phyloP scores from a whole-genome alignment of 2,113 vertebrate species.

The Caranx melampygus region DNA sequence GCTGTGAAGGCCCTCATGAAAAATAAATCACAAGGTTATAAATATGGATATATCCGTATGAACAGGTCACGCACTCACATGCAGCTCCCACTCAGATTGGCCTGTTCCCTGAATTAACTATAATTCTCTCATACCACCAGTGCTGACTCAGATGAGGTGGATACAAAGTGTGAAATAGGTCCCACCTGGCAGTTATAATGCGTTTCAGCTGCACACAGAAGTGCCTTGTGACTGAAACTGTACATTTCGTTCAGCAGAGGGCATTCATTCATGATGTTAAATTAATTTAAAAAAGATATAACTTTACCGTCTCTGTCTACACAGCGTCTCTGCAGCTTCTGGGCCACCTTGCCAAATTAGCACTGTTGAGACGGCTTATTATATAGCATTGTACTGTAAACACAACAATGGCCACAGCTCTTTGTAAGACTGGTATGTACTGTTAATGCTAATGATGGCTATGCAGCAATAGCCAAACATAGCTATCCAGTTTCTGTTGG shows the following conservation, averaged over 20 bases:
- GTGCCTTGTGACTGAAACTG: constrained; percentile 2
- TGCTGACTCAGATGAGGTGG: constrained; percentile 47
- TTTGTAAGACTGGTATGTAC: no score
- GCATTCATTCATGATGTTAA: background rate
- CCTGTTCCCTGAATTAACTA: constrained; percentile 36
- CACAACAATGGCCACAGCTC: no score
- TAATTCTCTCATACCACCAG: constrained; percentile 34
- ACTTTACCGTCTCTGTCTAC: no score
- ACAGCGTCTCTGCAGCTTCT: no score
- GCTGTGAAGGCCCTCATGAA: constrained; percentile 39
- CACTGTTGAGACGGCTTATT: no score
- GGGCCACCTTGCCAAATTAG: no score
- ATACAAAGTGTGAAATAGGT: constrained; percentile 9
- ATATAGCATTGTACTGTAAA: no score
- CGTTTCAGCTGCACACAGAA: background rate
- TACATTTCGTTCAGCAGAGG: constrained; percentile 13
- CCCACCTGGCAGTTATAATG: background rate
- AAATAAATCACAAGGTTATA: constrained; percentile 58
- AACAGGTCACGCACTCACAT: constrained; percentile 29
- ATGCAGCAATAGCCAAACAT: no score
- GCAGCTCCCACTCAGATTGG: constrained; percentile 16
- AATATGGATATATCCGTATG: constrained; percentile 56
- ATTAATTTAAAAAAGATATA: background rate
- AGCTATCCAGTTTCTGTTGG: background rate
- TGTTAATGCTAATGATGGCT: no score